phyloP scores from a whole-genome alignment of 2,797 vertebrate genomes.

The Pachyuromys duprasi region DNA sequence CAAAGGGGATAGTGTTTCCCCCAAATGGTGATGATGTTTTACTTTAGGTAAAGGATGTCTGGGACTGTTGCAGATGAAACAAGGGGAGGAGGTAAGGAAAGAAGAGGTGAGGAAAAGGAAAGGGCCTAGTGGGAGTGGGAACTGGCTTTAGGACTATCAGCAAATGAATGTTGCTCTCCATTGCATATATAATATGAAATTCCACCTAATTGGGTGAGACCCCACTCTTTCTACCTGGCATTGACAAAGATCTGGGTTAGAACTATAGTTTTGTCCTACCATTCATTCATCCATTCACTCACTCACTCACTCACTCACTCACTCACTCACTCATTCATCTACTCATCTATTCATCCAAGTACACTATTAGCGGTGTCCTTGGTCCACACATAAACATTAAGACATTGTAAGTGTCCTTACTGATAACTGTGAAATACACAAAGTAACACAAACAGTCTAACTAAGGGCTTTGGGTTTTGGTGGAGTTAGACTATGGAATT shows the following conservation, averaged over 20 bases:
- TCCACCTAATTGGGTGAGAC: neutral
- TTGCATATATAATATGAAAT: neutral
- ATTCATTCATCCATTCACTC: neutral
- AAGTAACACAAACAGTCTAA: accelerated
- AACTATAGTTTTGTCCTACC: neutral
- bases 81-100: neutral
- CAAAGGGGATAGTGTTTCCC: neutral
- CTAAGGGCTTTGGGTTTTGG: neutral
- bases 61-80: neutral
- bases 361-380: neutral
- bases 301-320: too few species aligned
- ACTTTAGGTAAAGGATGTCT: neutral
- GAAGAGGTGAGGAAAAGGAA: neutral
- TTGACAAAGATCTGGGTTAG: neutral
- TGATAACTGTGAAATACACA: neutral
- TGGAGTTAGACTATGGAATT: neutral
- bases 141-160: neutral
- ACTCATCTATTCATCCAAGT: neutral
- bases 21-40: neutral
- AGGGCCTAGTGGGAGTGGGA: neutral
- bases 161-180: too few species aligned
- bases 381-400: neutral
- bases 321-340: too few species aligned
- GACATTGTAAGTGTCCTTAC: neutral
- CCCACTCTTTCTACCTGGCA: neutral